Conservation (phyloP, 2,113 vertebrate species). For the Cyanoliseus patagonus region DNA sequence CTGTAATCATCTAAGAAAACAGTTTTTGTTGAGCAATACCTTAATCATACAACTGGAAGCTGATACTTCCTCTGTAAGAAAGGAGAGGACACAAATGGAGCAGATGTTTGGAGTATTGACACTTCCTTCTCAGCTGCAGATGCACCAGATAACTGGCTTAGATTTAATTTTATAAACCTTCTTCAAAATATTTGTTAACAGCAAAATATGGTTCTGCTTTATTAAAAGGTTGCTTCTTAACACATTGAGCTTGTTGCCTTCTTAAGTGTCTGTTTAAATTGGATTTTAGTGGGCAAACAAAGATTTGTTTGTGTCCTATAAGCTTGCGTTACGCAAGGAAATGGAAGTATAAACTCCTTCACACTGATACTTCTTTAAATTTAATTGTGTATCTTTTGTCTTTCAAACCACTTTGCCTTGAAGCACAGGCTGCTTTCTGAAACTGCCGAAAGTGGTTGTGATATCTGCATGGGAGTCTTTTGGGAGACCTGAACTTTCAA, state of each 20-base stretch:
- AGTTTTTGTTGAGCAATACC: conserved; percentile 56
- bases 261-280: not conserved
- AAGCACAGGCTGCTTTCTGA: conserved; percentile 33
- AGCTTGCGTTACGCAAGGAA: conserved; percentile 33
- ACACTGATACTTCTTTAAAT: not conserved
- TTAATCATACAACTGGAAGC: conserved; percentile 63
- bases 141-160: conserved; percentile 34
- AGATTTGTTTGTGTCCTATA: conserved; percentile 47
- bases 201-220: conserved; percentile 41
- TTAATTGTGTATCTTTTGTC: conserved; percentile 30
- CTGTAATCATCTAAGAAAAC: conserved; percentile 51
- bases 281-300: conserved; percentile 28
- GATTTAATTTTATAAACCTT: conserved; percentile 37
- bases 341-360: conserved; percentile 17
- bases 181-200: conserved; percentile 53
- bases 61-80: conserved; percentile 66
- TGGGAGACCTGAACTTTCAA: not conserved
- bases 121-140: conserved; percentile 74
- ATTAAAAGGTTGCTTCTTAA: conserved; percentile 57
- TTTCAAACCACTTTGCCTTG: conserved; percentile 14
- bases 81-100: conserved; percentile 62
- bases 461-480: not conserved
- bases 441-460: not conserved
- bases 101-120: conserved; percentile 71
- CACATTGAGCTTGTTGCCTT: conserved; percentile 2